Evolutionary conservation across 1,140 invertebrate genomes (phyloP).

Genomic region (Oncopodura yosiiana): DNA sequence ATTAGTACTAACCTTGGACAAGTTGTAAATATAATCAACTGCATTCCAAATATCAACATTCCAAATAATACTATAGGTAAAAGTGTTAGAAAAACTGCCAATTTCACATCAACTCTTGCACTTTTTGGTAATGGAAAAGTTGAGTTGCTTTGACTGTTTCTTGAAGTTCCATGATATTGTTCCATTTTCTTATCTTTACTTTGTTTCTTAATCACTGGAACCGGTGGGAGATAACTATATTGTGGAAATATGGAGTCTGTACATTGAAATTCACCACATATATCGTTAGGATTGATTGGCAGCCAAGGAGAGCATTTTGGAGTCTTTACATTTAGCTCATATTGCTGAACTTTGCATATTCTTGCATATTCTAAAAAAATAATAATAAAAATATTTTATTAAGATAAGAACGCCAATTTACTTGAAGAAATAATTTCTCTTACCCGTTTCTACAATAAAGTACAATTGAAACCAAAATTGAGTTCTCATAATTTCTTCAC

Average conservation of each 20-base stretch:
- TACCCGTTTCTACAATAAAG: constrained; percentile 7
- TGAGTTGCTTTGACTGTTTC: constrained; percentile 3
- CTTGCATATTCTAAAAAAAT: background rate
- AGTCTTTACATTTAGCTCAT: constrained; percentile 9
- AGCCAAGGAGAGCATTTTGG: constrained; percentile 5
- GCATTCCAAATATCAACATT: constrained; percentile 12
- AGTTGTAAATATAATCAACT: constrained; percentile 15
- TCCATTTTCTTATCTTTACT: background rate
- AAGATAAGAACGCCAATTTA: background rate
- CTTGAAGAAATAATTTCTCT: background rate
- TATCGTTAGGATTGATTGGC: background rate
- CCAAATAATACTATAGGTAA: constrained; percentile 18
- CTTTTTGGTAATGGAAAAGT: background rate
- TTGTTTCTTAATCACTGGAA: background rate
- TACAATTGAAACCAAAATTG: constrained; percentile 24
- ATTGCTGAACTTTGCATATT: constrained; percentile 17
- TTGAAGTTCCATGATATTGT: background rate
- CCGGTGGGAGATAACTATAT: background rate
- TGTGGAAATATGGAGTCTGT: constrained; percentile 1
- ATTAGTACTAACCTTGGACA: constrained; percentile 3
- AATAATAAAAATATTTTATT: background rate
- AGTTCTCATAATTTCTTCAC: constrained; percentile 12
- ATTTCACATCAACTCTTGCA: constrained; percentile 7
- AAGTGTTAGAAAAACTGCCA: constrained; percentile 15
- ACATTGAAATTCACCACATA: constrained; percentile 9